Base-by-base conservation (phyloP, 2,888 invertebrate genomes). In the Leptopilina drosophilae region DNA sequence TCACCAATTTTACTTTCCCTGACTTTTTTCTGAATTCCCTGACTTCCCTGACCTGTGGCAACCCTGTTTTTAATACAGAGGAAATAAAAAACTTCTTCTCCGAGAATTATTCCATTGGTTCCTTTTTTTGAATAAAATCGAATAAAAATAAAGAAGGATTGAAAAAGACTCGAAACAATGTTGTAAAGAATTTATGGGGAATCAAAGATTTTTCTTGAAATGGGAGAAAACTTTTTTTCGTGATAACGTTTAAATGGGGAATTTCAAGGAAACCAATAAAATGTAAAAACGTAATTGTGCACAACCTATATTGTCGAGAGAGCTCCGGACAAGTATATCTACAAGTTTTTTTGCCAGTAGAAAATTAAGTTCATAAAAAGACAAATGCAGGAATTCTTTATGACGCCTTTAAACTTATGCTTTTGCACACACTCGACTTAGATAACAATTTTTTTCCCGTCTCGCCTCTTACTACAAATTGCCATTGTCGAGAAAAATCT, bases 401-500 rank as follows among this genome's bases (percentile, higher is more conserved):
- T 79, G 87, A 86, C 84, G 78, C 80, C 84, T 84, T 79, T 81
- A 78, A 77, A 77, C 76, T 77, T 78, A 78, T 82, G 80, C 80
- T 79, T 77, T 33, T 80, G 78, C 80, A 81, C 79, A 62, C 77
- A 78, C 53, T 77, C 77, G 77, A 80, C 85, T 85, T 82, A 84
- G 87, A 88, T 88, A 87, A 88, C 20, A 73, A 73, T 33, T 53
- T 73, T 53, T 33, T 67, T 85, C 78, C 77, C 33, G 33, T 82
- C 76, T 69, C 80, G 75, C 80, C 78, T 65, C 1, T 53, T 69
- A 67, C 78, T 64, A 73, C 76, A 76, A 42, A 42, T 8, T 42
- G 7, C 77, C 65, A 40, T 49, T 86, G 87, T 66, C 83, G 80
- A 42, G 33, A 84, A 86, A 87, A 87, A 87, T 85, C 84, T 88